These are phyloP conservation scores for Desoria tigrina DNA, from an alignment of 2,888 invertebrate species.

Conservation along the genomic window DNA sequence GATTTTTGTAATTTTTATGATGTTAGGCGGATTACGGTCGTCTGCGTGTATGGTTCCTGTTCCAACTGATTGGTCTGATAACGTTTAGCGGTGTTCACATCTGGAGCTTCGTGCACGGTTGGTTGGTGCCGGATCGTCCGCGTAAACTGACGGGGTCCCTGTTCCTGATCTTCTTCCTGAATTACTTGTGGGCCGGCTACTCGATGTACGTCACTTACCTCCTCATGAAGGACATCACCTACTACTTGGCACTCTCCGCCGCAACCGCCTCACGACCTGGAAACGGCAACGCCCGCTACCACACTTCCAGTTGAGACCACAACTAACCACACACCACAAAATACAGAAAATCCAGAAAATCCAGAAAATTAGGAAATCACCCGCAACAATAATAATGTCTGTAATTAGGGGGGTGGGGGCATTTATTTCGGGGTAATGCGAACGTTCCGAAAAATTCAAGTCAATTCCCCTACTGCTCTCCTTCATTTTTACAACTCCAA, in stretches of 20 bases:
- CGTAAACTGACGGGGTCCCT: slow-evolving; percentile 36
- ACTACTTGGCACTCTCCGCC: slow-evolving; percentile 10
- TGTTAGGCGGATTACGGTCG: slow-evolving; percentile 30
- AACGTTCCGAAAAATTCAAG: too few species aligned
- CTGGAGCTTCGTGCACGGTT: slow-evolving; percentile 38
- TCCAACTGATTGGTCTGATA: slow-evolving; percentile 34
- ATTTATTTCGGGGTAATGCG: too few species aligned
- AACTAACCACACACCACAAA: neutral
- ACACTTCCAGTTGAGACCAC: neutral
- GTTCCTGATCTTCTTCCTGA: slow-evolving; percentile 38
- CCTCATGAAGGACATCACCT: slow-evolving; percentile 38
- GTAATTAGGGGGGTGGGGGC: too few species aligned
- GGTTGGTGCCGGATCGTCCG: slow-evolving; percentile 37
- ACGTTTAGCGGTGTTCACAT: slow-evolving; percentile 37
- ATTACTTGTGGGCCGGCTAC: slow-evolving; percentile 41
- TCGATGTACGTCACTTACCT: slow-evolving; percentile 33
- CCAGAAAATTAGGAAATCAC: too few species aligned
- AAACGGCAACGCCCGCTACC: slow-evolving; percentile 1
- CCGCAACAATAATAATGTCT: too few species aligned
- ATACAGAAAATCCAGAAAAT: neutral
- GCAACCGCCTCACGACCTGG: neutral
- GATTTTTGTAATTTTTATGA: too few species aligned
- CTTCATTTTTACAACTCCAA: too few species aligned
- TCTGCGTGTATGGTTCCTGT: slow-evolving; percentile 39
- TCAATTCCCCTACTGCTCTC: too few species aligned